These are phyloP conservation scores for Hiodon tergisus DNA, from an alignment of 2,113 vertebrate genomes.

Conservation along the genomic window DNA sequence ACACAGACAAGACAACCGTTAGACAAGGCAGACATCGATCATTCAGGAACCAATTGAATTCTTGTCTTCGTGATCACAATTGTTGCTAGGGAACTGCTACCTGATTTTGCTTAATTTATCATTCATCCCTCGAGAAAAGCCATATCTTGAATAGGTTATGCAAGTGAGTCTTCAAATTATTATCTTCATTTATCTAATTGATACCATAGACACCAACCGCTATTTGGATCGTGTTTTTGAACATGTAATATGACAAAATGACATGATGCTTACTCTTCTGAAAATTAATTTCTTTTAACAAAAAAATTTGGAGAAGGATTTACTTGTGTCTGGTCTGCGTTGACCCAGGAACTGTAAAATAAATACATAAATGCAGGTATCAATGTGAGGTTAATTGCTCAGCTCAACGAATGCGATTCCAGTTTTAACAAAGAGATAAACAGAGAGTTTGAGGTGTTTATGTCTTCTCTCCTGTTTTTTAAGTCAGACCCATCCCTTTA, in stretches of 20 bases:
- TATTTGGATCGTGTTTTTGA: conserved; percentile 13
- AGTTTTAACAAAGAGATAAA: too few relatives aligned
- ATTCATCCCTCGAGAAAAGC: conserved; percentile 10
- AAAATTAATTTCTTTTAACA: too few relatives aligned
- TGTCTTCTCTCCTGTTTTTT: too few relatives aligned
- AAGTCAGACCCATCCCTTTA: too few relatives aligned
- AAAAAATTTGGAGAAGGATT: too few relatives aligned
- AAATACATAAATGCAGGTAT: too few relatives aligned
- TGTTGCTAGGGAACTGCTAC: conserved; percentile 28
- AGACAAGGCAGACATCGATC: not conserved
- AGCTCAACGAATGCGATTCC: too few relatives aligned
- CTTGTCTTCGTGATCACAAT: conserved; percentile 23
- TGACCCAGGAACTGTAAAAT: too few relatives aligned
- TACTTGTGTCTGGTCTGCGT: too few relatives aligned
- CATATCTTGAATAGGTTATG: conserved; percentile 14
- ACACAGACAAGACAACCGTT: not conserved
- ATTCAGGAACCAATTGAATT: not conserved
- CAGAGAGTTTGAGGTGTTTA: too few relatives aligned
- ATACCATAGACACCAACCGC: not conserved
- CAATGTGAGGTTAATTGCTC: too few relatives aligned
- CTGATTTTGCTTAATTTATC: not conserved
- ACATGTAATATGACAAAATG: not conserved
- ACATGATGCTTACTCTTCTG: too few relatives aligned
- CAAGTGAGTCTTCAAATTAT: conserved; percentile 5
- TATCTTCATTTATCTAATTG: conserved; percentile 13